Percentiles rank a stretch among this genome's conserved stretches.
phyloP scores from a whole-genome alignment of 2,797 vertebrate species.

The Allobates femoralis region DNA sequence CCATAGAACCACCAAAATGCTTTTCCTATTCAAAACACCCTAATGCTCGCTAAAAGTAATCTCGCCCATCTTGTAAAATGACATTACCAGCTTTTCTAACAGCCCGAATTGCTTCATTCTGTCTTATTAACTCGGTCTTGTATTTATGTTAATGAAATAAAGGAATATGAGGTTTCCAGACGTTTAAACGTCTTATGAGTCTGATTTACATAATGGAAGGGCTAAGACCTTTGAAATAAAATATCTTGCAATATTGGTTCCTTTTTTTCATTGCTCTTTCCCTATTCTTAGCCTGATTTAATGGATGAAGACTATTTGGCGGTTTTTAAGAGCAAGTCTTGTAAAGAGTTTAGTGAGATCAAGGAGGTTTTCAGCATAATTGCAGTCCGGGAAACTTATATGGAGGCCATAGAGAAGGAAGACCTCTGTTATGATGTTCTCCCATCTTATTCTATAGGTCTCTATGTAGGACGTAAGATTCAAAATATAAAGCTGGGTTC shows the following conservation, averaged over 20 bases:
- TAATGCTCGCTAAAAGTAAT: slow-evolving; percentile 11
- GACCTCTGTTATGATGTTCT: not conserved
- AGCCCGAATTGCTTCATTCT: slow-evolving; percentile 56
- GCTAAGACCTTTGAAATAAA: slow-evolving; percentile 66
- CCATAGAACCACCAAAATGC: not conserved
- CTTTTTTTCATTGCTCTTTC: slow-evolving; percentile 41
- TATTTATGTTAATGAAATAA: slow-evolving; percentile 70
- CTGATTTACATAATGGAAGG: slow-evolving; percentile 69
- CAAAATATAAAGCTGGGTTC: no score
- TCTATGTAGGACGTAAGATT: not conserved
- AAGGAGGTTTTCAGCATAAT: not conserved
- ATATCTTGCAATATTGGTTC: slow-evolving; percentile 67
- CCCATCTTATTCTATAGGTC: not conserved
- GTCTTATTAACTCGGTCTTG: slow-evolving; percentile 62
- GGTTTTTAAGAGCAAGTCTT: slow-evolving; percentile 42
- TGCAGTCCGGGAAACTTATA: not conserved
- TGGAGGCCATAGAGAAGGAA: not conserved
- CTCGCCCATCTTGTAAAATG: slow-evolving; percentile 61
- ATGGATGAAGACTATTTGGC: slow-evolving; percentile 47
- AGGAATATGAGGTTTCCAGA: slow-evolving; percentile 74
- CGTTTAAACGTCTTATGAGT: slow-evolving; percentile 72
- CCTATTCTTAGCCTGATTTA: slow-evolving; percentile 3
- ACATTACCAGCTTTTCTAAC: slow-evolving; percentile 21
- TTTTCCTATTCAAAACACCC: slow-evolving; percentile 24
- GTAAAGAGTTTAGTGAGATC: slow-evolving; percentile 55